Percentiles rank a stretch among this genome's conserved stretches.
Conservation (phyloP, 2,113 vertebrate species). For the Ancistrus triradiatus region DNA sequence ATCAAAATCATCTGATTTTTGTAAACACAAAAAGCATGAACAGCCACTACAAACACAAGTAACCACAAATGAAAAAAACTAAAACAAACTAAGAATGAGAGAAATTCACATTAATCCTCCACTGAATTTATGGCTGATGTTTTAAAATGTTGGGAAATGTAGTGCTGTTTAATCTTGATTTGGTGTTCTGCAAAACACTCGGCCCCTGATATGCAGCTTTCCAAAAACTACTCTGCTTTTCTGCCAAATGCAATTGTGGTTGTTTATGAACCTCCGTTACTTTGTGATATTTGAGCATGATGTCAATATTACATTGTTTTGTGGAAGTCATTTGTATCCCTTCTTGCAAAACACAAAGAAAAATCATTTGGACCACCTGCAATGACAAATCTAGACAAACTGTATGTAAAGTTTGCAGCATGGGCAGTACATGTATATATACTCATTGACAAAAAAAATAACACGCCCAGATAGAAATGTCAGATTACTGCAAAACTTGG, state of each 20-base stretch:
- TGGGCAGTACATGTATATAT: too few relatives aligned
- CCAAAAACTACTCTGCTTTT: not conserved
- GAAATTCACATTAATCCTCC: not conserved
- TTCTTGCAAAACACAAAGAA: too few relatives aligned
- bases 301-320: slow-evolving; percentile 11
- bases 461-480: too few relatives aligned
- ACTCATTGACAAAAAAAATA: too few relatives aligned
- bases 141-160: too few relatives aligned
- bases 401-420: too few relatives aligned
- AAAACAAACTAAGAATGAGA: not conserved
- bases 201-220: not conserved
- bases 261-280: slow-evolving; percentile 10
- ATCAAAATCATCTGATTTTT: too few relatives aligned
- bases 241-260: not conserved
- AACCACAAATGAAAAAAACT: not conserved
- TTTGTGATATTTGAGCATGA: not conserved
- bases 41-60: not conserved
- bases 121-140: too few relatives aligned
- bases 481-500: too few relatives aligned
- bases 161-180: slow-evolving; percentile 11
- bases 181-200: not conserved
- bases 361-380: too few relatives aligned
- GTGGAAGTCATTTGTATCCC: not conserved
- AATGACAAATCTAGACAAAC: too few relatives aligned
- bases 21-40: too few relatives aligned